phyloP scores from a whole-genome alignment of 2,113 vertebrate genomes.

The Silurus meridionalis region DNA sequence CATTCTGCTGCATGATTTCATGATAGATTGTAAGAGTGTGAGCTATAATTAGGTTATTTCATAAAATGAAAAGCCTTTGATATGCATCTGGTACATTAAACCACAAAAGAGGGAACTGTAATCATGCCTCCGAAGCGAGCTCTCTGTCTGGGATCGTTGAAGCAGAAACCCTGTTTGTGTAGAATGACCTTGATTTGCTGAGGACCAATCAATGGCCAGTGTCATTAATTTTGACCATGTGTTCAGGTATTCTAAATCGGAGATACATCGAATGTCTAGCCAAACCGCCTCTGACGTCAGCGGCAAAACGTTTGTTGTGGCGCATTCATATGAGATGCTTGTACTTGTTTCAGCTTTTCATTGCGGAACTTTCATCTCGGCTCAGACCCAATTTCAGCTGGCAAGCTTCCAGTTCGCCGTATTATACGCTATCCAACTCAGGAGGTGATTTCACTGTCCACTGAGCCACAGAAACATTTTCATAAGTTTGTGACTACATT shows the following conservation, averaged over 20 bases:
- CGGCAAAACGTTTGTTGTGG: conserved; percentile 24
- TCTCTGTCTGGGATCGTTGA: conserved; percentile 3
- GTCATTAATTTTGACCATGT: conserved; percentile 35
- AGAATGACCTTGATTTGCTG: conserved; percentile 36
- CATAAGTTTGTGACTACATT: conserved; percentile 55
- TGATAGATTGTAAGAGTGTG: neutral
- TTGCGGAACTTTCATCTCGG: neutral
- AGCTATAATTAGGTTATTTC: conserved; percentile 13
- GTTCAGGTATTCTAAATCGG: neutral
- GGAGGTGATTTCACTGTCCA: conserved; percentile 60
- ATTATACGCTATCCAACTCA: conserved; percentile 40
- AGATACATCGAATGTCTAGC: neutral
- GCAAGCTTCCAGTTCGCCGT: conserved; percentile 37
- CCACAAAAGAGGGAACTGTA: neutral
- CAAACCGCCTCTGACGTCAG: conserved; percentile 9
- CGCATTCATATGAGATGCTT: conserved; percentile 21
- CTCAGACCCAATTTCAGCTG: conserved; percentile 27
- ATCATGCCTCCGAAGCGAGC: neutral
- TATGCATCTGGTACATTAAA: conserved; percentile 25
- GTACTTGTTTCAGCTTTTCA: neutral
- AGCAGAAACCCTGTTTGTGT: conserved; percentile 27
- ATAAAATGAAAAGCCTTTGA: conserved; percentile 19
- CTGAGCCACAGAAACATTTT: conserved; percentile 58
- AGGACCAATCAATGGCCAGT: conserved; percentile 31
- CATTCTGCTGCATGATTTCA: neutral